Evolutionary conservation across 1,140 invertebrate species (phyloP), one percentile per base, ranked within the genome.

Genomic region (Lasaia peninsularis): DNA sequence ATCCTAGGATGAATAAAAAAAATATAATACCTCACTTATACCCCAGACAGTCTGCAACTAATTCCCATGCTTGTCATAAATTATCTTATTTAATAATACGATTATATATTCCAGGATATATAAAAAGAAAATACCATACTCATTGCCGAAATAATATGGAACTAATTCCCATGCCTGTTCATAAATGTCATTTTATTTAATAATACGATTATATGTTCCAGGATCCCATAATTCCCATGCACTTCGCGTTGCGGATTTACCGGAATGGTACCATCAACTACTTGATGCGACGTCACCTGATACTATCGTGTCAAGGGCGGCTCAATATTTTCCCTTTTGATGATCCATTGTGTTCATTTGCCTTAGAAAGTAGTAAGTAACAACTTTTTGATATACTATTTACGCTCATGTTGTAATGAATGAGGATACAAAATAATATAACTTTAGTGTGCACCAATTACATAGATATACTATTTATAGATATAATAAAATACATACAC

Each of bases 281-380:
- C 89, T 93, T 96, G 79, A 97, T 96, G 94, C 93, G 96, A 86
- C 92, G 96, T 72, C 96, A 97, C 87, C 93, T 98, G 65, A 97
- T 97, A 67, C 89, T 98, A 69, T 97, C 95, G 58, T 98, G 97
- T 89, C 95, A 97, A 89, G 96, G 96, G 76, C 93, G 96, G 87
- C 92, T 98, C 65, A 95, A 96, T 84, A 97, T 98, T 89, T 98
- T 98, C 89, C 96, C 97, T 64, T 98, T 98, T 90, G 97, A 98
- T 89, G 96, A 97, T 92, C 96, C 96, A 65, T 92, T 94, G 86
- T 98, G 97, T 92, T 95, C 95, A 88, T 98, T 98, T 91, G 94
- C 96, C 67, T 95, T 98, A 91, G 96, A 98, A 92, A 97, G 96
- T 91, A 97, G 96, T 97, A 92, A 97, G 96, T 96, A 90, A 69